These are phyloP conservation scores for Isoperla grammatica DNA, from an alignment of 2,888 invertebrate genomes.

Conservation along the genomic window DNA sequence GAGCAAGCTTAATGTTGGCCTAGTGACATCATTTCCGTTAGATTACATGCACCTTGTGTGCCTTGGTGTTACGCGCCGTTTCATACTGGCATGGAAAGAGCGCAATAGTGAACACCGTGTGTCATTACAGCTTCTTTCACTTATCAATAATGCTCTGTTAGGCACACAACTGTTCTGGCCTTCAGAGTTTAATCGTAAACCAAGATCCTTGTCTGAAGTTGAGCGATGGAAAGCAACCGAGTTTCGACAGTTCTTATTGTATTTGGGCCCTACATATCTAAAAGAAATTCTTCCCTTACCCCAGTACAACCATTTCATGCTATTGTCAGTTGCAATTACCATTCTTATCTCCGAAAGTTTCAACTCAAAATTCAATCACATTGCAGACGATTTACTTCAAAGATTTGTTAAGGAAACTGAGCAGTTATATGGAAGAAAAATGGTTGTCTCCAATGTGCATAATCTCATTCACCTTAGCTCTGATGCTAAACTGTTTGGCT, in stretches of 20 bases:
- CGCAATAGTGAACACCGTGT: slow-evolving; percentile 16
- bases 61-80: too few relatives aligned
- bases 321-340: neutral
- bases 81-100: slow-evolving; percentile 24
- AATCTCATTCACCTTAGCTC: neutral
- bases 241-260: slow-evolving; percentile 34
- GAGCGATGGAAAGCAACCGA: slow-evolving; percentile 38
- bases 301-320: slow-evolving; percentile 13
- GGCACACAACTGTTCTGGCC: neutral
- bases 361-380: neutral
- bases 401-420: neutral
- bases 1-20: slow-evolving; percentile 18
- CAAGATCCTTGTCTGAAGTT: slow-evolving; percentile 33
- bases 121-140: neutral
- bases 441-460: neutral
- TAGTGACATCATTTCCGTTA: slow-evolving; percentile 20
- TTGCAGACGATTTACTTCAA: neutral
- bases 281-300: slow-evolving; percentile 23
- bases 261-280: slow-evolving; percentile 34
- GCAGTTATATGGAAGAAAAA: neutral
- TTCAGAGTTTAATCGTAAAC: slow-evolving; percentile 36
- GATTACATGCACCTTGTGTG: too few relatives aligned
- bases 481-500: slow-evolving; percentile 30
- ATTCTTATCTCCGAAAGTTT: too few relatives aligned
- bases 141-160: neutral